phyloP scores from a whole-genome alignment of 2,888 invertebrate genomes.

The Tupiocoris notatus region DNA sequence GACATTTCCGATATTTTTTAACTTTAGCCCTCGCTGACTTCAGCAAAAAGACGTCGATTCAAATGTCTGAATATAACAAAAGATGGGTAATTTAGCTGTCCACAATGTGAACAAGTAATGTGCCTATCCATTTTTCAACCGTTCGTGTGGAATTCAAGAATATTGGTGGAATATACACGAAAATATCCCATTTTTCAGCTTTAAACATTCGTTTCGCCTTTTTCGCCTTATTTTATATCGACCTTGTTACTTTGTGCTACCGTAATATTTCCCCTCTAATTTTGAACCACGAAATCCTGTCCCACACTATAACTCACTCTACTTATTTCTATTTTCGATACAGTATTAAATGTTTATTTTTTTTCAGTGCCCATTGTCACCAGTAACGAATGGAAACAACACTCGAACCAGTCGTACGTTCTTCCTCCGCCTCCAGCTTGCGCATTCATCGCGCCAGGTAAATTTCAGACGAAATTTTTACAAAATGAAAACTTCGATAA shows the following conservation, averaged over 20 bases:
- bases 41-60: background rate
- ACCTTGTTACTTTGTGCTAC: too few species aligned
- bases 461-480: background rate
- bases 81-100: background rate
- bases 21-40: background rate
- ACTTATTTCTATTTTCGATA: background rate
- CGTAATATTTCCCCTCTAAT: too few species aligned
- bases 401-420: slow-evolving; percentile 22
- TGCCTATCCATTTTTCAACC: too few species aligned
- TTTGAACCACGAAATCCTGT: too few species aligned
- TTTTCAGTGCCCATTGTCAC: slow-evolving; percentile 8
- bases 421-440: slow-evolving; percentile 48
- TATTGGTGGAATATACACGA: too few species aligned
- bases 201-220: too few species aligned
- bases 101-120: too few species aligned
- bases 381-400: slow-evolving; percentile 39
- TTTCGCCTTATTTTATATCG: too few species aligned
- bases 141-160: too few species aligned
- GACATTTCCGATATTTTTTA: background rate
- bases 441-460: slow-evolving; percentile 50
- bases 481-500: background rate
- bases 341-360: background rate
- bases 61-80: too few species aligned
- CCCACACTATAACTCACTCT: too few species aligned
- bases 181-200: too few species aligned